A percentile compares a stretch with the other conserved stretches of the same genome.
These are phyloP conservation scores for Phaethornis superciliosus DNA, from an alignment of 2,113 vertebrate genomes.

Conservation along the genomic window DNA sequence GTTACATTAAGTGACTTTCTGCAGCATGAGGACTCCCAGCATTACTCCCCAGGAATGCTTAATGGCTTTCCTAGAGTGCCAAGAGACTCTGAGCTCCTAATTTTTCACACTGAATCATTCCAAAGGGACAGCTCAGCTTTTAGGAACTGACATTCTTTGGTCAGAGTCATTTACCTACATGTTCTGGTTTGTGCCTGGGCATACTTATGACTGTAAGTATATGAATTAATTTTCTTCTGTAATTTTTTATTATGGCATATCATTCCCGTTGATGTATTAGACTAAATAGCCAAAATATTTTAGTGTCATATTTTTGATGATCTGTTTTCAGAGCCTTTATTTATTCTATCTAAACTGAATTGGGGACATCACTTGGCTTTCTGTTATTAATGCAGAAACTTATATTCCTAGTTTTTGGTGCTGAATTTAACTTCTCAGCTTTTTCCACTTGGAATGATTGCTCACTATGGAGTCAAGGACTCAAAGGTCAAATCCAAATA, in stretches of 20 bases:
- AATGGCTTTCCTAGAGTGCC: neutral
- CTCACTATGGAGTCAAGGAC: neutral
- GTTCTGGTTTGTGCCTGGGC: neutral
- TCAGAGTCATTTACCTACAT: neutral
- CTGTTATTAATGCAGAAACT: neutral
- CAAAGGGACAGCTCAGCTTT: neutral
- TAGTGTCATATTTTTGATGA: neutral
- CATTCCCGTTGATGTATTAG: neutral
- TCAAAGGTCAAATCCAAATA: neutral
- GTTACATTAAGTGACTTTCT: neutral
- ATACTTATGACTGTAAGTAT: neutral
- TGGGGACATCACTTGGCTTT: neutral
- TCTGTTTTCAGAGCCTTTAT: neutral
- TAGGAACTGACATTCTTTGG: neutral
- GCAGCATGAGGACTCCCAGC: neutral
- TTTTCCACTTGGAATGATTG: neutral
- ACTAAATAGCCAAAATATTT: neutral
- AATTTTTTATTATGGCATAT: neutral
- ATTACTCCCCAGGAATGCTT: neutral
- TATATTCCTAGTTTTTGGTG: neutral
- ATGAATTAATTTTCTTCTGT: neutral
- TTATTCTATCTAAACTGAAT: neutral
- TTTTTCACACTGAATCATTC: neutral
- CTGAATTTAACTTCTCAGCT: neutral
- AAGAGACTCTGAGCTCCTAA: neutral